Conservation (phyloP, 2,113 vertebrate genomes). For the Spea multiplicata region DNA sequence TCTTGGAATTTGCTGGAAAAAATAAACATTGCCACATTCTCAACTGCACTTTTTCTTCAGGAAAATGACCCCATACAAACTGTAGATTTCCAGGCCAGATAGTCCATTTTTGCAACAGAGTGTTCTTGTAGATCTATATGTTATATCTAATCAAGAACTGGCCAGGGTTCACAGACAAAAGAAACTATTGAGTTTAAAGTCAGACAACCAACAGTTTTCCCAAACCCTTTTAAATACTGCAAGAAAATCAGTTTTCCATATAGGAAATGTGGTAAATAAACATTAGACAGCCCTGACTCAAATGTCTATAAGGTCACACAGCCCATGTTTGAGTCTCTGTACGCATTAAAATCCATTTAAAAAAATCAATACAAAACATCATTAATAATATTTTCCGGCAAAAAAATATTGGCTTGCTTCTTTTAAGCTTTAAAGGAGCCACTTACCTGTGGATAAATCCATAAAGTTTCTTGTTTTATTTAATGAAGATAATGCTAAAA, state of each 20-base stretch:
- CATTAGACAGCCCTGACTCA: conserved; percentile 31
- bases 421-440: no score
- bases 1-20: conserved; percentile 57
- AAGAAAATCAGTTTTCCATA: conserved; percentile 36
- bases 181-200: conserved; percentile 46
- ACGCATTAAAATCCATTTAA: no score
- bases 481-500: no score
- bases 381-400: no score
- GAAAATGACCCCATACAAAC: conserved; percentile 49
- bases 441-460: no score
- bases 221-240: not conserved
- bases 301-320: conserved; percentile 29
- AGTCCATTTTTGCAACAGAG: conserved; percentile 51
- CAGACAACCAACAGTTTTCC: not conserved
- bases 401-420: no score
- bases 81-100: conserved; percentile 57
- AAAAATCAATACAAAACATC: no score
- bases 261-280: conserved; percentile 47
- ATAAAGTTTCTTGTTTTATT: no score
- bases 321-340: not conserved
- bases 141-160: conserved; percentile 56
- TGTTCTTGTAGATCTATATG: conserved; percentile 49
- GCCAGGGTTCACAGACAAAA: conserved; percentile 51
- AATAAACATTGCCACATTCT: conserved; percentile 57
- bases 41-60: conserved; percentile 54